A percentile compares a stretch with the other conserved stretches of the same genome.
phyloP scores from a whole-genome alignment of 2,888 invertebrate species.

The Amorpha juglandis region DNA sequence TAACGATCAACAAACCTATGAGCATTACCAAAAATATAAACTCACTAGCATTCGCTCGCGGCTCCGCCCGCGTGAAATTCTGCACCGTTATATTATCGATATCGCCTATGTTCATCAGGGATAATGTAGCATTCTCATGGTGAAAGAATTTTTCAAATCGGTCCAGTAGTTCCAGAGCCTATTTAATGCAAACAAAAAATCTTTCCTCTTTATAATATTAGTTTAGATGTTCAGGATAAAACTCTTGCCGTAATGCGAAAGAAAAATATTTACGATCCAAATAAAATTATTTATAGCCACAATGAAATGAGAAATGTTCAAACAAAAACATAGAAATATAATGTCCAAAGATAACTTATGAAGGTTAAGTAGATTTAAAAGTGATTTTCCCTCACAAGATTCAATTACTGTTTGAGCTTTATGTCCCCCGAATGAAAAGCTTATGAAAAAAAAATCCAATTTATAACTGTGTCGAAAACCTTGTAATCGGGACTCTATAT shows the following conservation, averaged over 20 bases:
- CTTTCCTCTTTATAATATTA: no score
- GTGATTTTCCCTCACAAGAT: slow-evolving; percentile 22
- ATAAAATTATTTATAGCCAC: slow-evolving; percentile 1
- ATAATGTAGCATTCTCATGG: no score
- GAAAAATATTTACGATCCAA: background rate
- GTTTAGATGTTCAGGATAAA: background rate
- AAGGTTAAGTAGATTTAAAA: slow-evolving; percentile 22
- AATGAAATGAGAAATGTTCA: background rate
- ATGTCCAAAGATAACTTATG: slow-evolving; percentile 24
- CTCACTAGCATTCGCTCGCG: no score
- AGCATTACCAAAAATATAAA: no score
- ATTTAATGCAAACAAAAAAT: no score
- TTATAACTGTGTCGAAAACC: slow-evolving; percentile 13
- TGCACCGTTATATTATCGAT: no score
- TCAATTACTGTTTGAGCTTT: slow-evolving; percentile 27
- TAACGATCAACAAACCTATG: no score
- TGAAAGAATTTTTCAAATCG: no score
- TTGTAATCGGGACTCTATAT: slow-evolving; percentile 1
- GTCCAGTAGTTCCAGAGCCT: no score
- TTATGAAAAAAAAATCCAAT: slow-evolving; percentile 19
- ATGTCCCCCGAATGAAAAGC: background rate
- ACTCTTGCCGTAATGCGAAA: background rate
- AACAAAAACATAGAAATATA: slow-evolving; percentile 12
- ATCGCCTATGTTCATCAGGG: no score
- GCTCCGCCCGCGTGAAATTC: no score